phyloP scores from a whole-genome alignment of 2,797 vertebrate genomes.

The Anabas testudineus region DNA sequence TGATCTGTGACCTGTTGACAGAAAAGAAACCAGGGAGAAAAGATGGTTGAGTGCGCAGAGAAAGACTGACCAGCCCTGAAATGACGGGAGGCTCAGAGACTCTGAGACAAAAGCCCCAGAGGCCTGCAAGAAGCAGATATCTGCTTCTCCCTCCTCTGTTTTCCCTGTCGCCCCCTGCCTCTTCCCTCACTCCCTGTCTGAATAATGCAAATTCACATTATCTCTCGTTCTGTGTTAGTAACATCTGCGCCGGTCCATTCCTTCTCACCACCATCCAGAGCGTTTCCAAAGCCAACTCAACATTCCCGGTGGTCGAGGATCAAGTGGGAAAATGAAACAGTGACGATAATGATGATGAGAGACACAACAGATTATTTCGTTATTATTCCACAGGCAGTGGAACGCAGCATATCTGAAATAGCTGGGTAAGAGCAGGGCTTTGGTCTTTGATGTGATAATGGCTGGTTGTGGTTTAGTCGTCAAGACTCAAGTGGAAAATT shows the following conservation, averaged over 20 bases:
- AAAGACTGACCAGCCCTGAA: conserved; percentile 47
- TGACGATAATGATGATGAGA: conserved; percentile 57
- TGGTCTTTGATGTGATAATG: conserved; percentile 79
- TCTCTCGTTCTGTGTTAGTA: conserved; percentile 40
- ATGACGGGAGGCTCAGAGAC: conserved; percentile 48
- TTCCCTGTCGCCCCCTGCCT: conserved; percentile 29
- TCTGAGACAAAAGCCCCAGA: conserved; percentile 68
- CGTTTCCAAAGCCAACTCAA: conserved; percentile 16
- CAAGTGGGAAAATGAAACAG: conserved; percentile 35
- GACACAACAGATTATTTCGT: conserved; percentile 49
- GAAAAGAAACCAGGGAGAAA: conserved; percentile 18
- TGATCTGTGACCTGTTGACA: conserved; percentile 31
- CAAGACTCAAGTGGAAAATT: conserved; percentile 81
- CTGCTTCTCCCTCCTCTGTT: conserved; percentile 42
- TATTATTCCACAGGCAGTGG: conserved; percentile 58
- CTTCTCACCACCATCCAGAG: conserved; percentile 21
- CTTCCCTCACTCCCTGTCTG: conserved; percentile 64
- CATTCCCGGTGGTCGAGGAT: conserved; percentile 27
- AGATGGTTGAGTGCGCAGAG: conserved; percentile 15
- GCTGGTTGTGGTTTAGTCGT: conserved; percentile 70
- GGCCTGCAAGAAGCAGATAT: conserved; percentile 71
- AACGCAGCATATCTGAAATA: conserved; percentile 63
- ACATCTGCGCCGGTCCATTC: conserved; percentile 14
- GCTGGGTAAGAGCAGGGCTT: conserved; percentile 64
- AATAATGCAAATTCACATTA: conserved; percentile 70